Evolutionary conservation across 37 sponge, comb jelly and placozoan species (phyloP), one percentile per base, ranked within the genome.

Genomic region (Amphimedon queenslandica): DNA sequence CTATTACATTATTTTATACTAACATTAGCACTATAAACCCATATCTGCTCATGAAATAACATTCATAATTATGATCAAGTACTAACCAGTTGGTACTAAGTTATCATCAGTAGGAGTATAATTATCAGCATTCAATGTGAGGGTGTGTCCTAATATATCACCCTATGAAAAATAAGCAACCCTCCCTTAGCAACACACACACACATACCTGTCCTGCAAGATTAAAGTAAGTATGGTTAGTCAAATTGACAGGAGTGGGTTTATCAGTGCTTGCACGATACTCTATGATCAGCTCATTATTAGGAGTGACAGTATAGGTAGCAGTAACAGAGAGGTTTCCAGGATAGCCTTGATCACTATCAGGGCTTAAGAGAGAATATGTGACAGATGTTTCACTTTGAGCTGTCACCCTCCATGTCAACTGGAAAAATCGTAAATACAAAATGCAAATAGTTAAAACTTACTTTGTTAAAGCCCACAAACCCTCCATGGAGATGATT

Each of bases 161-260:
- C 37, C 33, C 58, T 72, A 55, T 30, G 16, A 25, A 8, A 16
- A 13, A 8, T 37, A 37, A 16, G 21, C 5, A 34, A 66, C 21
- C 2, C 63, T 60, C 4, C 63, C 80, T 36, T 57, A 57, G 32
- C 39, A 58, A 40, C 33, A 73, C 20, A 61, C 63, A 43, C 36
- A 60, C 23, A 73, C 72, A 63, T 63, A 76, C 76, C 40, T 79
- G 71, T 11, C 91, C 91, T 21, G 69, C 74, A 57, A 97, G 83
- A 53, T 97, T 97, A 70, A 97, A 97, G 69, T 97, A 97, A 67
- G 94, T 81, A 58, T 97, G 98, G 77, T 88, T 94, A 34, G 84
- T 76, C 40, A 97, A 73, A 60, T 90, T 91, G 51, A 97, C 67
- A 37, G 88, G 86, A n/a, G 94, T 93, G 24, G 84, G 75, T 11